Base-by-base conservation (phyloP, 2,797 vertebrate genomes). In the Thaleichthys pacificus region DNA sequence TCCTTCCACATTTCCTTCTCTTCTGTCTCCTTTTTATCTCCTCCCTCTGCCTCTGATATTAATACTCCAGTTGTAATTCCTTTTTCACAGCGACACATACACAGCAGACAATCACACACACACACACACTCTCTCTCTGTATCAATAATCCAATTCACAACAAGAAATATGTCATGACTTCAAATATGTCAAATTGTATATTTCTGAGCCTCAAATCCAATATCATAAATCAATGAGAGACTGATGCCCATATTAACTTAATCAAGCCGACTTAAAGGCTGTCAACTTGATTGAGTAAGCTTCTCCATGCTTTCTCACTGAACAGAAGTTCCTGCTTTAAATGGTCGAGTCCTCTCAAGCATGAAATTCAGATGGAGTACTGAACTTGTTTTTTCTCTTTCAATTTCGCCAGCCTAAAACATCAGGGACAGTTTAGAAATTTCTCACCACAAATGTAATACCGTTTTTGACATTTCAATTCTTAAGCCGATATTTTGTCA, bases 341-440 rank as follows among this genome's bases (percentile, higher is more conserved):
- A 74, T 73, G 69, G 71, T 70, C 75, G 75, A 76, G 72, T 82
- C 56, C 65, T 61, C 51, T 84, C 79, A 78, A 69, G 77, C 67
- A 24, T 24, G 72, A 70, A 74, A 79, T 66, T 49, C 56, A 69
- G 38, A 42, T 42, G 38, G 38, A 42, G 38, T 56, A 71, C 70
- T 14, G 1, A 79, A 71, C 21, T 7, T n/a, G 21, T 38, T 60
- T 73, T 7, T 19, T n/a, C 17, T 22, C 38, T 73, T 70, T 32
- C 58, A 19, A 38, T 66, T 68, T 5, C 32, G n/a, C 0, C 4
- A 54, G 38, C 63, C 30, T 28, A 7, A 62, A 75, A 71, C 17
- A 71, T 74, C 21, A 12, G 0, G 22, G 26, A n/a, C 69, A 69
- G 72, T 76, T 80, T 32, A 26, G 15, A 69, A 61, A 66, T 26